phyloP scores from a whole-genome alignment of 2,113 vertebrate genomes.

The Lutjanus erythropterus region DNA sequence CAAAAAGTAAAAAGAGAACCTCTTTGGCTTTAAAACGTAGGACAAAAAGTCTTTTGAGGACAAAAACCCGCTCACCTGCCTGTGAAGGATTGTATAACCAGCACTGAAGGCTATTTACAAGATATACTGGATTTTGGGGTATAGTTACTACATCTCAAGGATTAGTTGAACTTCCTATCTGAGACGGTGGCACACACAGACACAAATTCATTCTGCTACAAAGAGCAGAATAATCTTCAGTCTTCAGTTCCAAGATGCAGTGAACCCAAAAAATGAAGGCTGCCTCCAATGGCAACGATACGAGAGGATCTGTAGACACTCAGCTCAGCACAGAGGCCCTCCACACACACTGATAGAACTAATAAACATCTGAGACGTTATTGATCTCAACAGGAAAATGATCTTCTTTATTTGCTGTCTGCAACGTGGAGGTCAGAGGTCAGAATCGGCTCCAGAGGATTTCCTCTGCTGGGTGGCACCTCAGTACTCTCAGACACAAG shows the following conservation, averaged over 20 bases:
- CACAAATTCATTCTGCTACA: slow-evolving; percentile 2
- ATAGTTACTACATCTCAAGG: slow-evolving; percentile 50
- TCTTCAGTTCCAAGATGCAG: slow-evolving; percentile 38
- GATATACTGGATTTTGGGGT: slow-evolving; percentile 47
- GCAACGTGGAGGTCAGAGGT: slow-evolving; percentile 25
- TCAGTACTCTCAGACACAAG: background rate
- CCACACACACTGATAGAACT: background rate
- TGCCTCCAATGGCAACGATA: slow-evolving; percentile 5
- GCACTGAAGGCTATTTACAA: slow-evolving; percentile 57
- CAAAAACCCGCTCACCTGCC: slow-evolving; percentile 31
- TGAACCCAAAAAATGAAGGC: slow-evolving; percentile 45
- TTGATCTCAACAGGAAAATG: slow-evolving; percentile 17
- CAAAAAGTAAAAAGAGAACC: slow-evolving; percentile 24
- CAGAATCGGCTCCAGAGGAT: slow-evolving; percentile 4
- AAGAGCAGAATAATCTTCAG: slow-evolving; percentile 34
- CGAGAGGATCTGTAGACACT: slow-evolving; percentile 11
- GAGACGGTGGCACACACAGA: slow-evolving; percentile 6
- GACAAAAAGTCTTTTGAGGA: slow-evolving; percentile 56
- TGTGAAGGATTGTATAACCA: slow-evolving; percentile 50
- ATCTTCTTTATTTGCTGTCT: slow-evolving; percentile 1
- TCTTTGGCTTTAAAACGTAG: slow-evolving; percentile 10
- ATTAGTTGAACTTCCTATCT: slow-evolving; percentile 52
- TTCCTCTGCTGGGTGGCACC: background rate
- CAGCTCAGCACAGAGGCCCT: slow-evolving; percentile 1
- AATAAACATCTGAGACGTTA: slow-evolving; percentile 36